phyloP scores from a whole-genome alignment of 2,113 vertebrate genomes.

The Podocnemis expansa region DNA sequence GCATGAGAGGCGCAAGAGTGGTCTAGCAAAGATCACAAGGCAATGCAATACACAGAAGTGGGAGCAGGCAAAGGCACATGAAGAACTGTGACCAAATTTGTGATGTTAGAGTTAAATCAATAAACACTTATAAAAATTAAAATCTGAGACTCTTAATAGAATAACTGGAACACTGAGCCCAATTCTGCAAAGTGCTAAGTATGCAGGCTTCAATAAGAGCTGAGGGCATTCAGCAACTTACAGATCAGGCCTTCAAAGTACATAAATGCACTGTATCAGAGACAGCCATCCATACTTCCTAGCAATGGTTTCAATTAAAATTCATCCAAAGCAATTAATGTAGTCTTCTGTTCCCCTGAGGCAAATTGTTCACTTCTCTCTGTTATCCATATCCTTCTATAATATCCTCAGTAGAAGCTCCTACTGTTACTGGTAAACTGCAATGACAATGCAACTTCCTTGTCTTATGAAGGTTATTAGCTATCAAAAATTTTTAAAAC shows the following conservation, averaged over 20 bases:
- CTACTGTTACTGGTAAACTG: background rate
- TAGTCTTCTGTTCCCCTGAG: background rate
- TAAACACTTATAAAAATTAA: background rate
- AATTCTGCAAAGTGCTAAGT: background rate
- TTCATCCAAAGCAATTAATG: rapidly evolving
- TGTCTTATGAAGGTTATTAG: background rate
- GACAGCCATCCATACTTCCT: background rate
- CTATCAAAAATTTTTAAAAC: background rate
- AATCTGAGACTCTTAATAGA: background rate
- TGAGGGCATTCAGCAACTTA: background rate
- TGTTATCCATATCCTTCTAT: background rate
- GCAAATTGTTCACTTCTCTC: background rate
- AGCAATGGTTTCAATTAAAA: background rate
- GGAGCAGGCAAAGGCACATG: background rate
- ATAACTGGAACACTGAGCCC: background rate
- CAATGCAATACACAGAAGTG: background rate
- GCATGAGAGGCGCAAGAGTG: background rate
- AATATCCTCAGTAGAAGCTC: background rate
- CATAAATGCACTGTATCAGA: background rate
- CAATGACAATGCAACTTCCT: background rate
- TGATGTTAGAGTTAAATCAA: background rate
- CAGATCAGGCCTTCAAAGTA: background rate
- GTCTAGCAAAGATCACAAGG: background rate
- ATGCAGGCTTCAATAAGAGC: background rate
- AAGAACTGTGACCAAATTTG: background rate